Evolutionary conservation across 2,113 vertebrate species (phyloP), one percentile per base, ranked within the genome.

Genomic region (Serinus canaria): DNA sequence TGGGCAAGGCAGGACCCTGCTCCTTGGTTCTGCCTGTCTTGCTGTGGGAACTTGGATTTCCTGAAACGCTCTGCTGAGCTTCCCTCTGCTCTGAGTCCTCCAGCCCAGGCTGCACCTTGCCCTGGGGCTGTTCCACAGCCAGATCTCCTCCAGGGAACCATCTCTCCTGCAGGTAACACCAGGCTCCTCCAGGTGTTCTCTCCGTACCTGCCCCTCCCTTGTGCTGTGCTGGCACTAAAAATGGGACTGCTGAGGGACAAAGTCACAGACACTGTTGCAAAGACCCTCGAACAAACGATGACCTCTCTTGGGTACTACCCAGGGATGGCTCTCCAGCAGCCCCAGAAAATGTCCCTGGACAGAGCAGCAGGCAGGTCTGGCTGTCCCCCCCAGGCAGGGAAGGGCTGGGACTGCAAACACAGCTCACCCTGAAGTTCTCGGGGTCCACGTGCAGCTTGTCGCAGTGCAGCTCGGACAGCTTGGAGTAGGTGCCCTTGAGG

Each of bases 361-460:
- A 68, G 47, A 1, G 44, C 25, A 15, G 8, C 7, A 20, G 55
- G 25, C 37, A 25, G 69, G 14, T 2, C 35, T 67, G 74, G 2
- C 11, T 25, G 22, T 56, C 46, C 67, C 67, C 67, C 0, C 6
- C 39, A 41, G 11, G 7, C 4, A 5, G 53, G 58, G 35, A 31
- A n/a, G 20, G 76, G 12, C 11, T 41, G 46, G 68, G 53, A 2
- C 43, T 23, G 68, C 87, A 3, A 2, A 8, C 41, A 6, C 0
- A 0, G 10, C 97, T 97, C 94, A 98, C 96, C 95, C 14, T 95
- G 93, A 98, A 98, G 87, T 98, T 97, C 95, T 98, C 98, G 8
- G 98, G 98, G 95, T 99, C 98, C 85, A 99, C 98, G 2, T 99
- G 98, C 89, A 99, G 98, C 39, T 39, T 39, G 39, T 39, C 39